A percentile compares a stretch with the other conserved stretches of the same genome.
Conservation (phyloP, 2,113 vertebrate genomes). For the Charina bottae region DNA sequence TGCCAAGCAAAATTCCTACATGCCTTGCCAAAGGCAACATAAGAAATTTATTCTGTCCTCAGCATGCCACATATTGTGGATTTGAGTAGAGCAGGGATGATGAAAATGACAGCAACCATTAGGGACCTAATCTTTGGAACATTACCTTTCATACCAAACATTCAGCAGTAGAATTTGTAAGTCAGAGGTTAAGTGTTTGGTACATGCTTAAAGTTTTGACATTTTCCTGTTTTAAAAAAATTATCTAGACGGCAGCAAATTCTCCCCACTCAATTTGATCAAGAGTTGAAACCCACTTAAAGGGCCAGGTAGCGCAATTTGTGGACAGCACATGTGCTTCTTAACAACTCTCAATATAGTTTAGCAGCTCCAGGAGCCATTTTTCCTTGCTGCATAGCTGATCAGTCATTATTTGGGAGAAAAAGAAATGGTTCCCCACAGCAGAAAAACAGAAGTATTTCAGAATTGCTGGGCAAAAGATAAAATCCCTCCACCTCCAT, state of each 20-base stretch:
- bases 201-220: not conserved
- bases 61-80: not conserved
- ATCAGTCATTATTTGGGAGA: not conserved
- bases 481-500: not conserved
- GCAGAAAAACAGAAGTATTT: not conserved
- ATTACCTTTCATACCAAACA: not conserved
- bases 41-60: not conserved
- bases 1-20: not conserved
- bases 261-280: not conserved
- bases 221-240: not conserved
- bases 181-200: not conserved
- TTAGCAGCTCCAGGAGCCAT: not conserved
- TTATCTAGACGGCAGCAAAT: not conserved
- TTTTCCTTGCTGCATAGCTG: not conserved
- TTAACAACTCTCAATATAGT: not conserved
- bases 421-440: not conserved
- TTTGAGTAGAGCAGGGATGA: not conserved
- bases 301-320: not conserved
- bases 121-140: not conserved
- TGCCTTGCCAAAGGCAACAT: not conserved
- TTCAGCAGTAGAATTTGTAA: not conserved
- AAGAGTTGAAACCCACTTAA: not conserved
- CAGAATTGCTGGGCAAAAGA: not conserved
- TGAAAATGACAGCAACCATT: not conserved
- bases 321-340: not conserved